Percentiles rank a stretch among this genome's conserved stretches.
Evolutionary conservation across 2,113 vertebrate species (phyloP).

Genomic region (Gorsachius goisagi): DNA sequence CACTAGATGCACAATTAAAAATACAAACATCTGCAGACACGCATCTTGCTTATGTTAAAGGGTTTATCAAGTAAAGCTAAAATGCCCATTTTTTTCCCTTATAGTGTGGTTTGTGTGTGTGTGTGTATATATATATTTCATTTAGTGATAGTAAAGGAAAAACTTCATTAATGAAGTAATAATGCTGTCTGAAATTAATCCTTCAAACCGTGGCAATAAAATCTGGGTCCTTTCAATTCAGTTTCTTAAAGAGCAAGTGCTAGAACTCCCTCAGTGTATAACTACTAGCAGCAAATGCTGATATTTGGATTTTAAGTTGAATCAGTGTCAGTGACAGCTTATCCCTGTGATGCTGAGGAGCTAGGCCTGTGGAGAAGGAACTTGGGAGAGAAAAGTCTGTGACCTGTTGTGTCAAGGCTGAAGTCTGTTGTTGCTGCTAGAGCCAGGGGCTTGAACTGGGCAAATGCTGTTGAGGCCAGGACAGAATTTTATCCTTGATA

Average conservation of each 20-base stretch:
- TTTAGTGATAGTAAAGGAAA: not conserved
- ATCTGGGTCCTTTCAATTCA: not conserved
- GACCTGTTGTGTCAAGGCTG: not conserved
- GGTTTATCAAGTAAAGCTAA: not conserved
- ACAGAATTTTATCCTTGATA: not conserved
- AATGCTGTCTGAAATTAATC: not conserved
- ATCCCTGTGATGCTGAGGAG: not conserved
- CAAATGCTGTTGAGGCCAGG: not conserved
- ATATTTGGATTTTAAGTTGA: not conserved
- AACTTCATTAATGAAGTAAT: not conserved
- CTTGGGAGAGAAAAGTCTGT: not conserved
- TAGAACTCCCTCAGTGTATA: not conserved
- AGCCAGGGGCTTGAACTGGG: not conserved
- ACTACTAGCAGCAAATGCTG: not conserved
- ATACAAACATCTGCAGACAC: not conserved
- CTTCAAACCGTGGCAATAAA: not conserved
- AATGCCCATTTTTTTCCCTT: fast-evolving
- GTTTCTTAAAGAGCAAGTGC: not conserved
- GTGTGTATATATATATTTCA: not conserved
- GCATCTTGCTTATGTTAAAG: not conserved
- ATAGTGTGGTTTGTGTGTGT: not conserved
- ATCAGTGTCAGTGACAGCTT: not conserved
- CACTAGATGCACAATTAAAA: not conserved
- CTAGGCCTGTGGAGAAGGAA: not conserved
- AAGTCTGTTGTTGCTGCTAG: not conserved